Conservation (phyloP, 37 sponge, comb jelly and placozoan species). For the Halichondria panicea region DNA sequence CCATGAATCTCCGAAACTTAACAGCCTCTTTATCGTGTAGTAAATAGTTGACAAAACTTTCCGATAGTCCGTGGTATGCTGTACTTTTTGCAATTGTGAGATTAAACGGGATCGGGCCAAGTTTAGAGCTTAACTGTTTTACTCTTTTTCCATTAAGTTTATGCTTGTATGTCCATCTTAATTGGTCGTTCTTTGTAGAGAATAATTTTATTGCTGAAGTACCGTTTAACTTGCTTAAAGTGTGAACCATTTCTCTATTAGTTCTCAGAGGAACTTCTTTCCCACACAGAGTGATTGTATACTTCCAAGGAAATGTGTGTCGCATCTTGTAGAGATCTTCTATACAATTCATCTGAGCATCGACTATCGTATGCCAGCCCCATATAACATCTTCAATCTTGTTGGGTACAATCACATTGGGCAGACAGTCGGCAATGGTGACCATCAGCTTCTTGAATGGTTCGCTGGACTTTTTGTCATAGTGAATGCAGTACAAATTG, state of each 20-base stretch:
- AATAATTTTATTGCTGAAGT: conserved; percentile 3
- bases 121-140: background rate
- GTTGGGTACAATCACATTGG: conserved; percentile 19
- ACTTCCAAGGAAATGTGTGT: conserved; percentile 40
- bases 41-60: background rate
- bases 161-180: background rate
- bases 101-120: background rate
- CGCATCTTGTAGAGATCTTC: background rate
- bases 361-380: conserved; percentile 18
- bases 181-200: background rate
- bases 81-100: conserved; percentile 3
- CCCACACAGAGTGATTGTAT: conserved; percentile 58
- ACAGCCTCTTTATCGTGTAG: background rate
- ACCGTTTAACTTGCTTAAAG: conserved; percentile 23
- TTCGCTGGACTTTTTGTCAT: conserved; percentile 13
- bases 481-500: conserved; percentile 40
- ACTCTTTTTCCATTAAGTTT: background rate
- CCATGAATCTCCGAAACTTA: background rate
- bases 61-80: conserved; percentile 9
- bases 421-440: conserved; percentile 17
- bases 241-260: conserved; percentile 48
- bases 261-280: conserved; percentile 58
- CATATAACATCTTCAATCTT: conserved; percentile 16
- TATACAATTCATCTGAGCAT: conserved; percentile 41
- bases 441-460: background rate